phyloP scores from a whole-genome alignment of 1,140 invertebrate species.

The Scaptodrosophila lebanonensis region DNA sequence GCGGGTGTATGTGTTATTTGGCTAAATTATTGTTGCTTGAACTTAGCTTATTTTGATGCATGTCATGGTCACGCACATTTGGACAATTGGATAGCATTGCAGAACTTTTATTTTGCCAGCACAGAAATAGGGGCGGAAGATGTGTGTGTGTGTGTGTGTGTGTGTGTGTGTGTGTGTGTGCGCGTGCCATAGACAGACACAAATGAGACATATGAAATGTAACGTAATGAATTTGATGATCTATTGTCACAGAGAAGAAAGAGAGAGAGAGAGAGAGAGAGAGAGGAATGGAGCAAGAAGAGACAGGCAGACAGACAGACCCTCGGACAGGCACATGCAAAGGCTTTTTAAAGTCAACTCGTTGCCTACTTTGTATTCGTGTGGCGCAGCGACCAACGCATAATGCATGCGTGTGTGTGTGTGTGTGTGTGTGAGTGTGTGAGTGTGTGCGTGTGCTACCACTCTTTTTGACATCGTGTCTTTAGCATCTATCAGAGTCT shows the following conservation, averaged over 20 bases:
- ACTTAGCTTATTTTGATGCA: conserved; percentile 48
- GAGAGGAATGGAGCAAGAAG: too few species aligned
- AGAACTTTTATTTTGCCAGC: too few species aligned
- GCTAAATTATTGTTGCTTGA: conserved; percentile 30
- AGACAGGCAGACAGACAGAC: background rate
- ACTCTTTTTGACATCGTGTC: background rate
- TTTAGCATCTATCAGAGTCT: conserved; percentile 73
- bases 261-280: background rate
- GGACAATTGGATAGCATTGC: background rate
- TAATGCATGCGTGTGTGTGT: conserved; percentile 1
- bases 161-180: too few species aligned
- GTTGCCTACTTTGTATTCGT: conserved; percentile 68
- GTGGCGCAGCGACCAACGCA: conserved; percentile 3
- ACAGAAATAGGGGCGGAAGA: too few species aligned
- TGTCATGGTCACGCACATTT: conserved; percentile 55
- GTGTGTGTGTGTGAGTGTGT: conserved; percentile 5
- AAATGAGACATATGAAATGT: conserved; percentile 68
- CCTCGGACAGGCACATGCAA: conserved; percentile 6
- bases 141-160: too few species aligned
- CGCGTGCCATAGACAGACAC: too few species aligned
- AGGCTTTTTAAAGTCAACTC: conserved; percentile 63
- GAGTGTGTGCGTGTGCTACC: background rate
- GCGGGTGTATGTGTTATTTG: conserved; percentile 3
- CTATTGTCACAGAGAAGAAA: conserved; percentile 50
- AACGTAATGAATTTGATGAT: conserved; percentile 74